Percentiles rank a stretch among this genome's conserved stretches.
Conservation (phyloP, 2,113 vertebrate species). For the Callocephalon fimbriatum region DNA sequence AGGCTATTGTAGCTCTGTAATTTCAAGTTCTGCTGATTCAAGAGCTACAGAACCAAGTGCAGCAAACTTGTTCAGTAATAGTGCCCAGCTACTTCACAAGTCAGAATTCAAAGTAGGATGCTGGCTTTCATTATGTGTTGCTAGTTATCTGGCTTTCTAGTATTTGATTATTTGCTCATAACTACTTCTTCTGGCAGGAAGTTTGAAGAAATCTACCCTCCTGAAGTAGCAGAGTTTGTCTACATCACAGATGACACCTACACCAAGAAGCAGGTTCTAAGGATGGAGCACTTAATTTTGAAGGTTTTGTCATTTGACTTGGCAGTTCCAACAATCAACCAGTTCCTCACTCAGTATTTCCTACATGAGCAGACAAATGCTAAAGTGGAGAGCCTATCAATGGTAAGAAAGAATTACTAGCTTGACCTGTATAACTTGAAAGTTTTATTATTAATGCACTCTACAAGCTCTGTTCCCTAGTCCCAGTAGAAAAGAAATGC, state of each 20-base stretch:
- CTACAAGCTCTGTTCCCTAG: background rate
- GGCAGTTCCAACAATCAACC: conserved; percentile 92
- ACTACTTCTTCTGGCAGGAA: conserved; percentile 81
- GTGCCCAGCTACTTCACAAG: background rate
- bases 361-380: conserved; percentile 76
- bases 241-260: conserved; percentile 99
- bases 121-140: background rate
- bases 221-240: conserved; percentile 97
- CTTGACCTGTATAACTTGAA: fast-evolving
- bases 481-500: background rate
- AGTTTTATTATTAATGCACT: background rate
- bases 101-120: background rate
- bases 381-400: conserved; percentile 88
- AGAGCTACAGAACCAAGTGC: background rate
- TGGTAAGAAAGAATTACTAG: conserved; percentile 79
- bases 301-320: conserved; percentile 98
- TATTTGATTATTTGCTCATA: background rate
- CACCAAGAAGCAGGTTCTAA: conserved; percentile 96
- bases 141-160: background rate
- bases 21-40: background rate
- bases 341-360: conserved; percentile 96
- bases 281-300: conserved; percentile 97
- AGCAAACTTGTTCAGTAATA: background rate
- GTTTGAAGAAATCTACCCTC: conserved; percentile 99
- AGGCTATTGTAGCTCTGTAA: background rate